phyloP scores from a whole-genome alignment of 2,113 vertebrate species.

The Daboia siamensis region DNA sequence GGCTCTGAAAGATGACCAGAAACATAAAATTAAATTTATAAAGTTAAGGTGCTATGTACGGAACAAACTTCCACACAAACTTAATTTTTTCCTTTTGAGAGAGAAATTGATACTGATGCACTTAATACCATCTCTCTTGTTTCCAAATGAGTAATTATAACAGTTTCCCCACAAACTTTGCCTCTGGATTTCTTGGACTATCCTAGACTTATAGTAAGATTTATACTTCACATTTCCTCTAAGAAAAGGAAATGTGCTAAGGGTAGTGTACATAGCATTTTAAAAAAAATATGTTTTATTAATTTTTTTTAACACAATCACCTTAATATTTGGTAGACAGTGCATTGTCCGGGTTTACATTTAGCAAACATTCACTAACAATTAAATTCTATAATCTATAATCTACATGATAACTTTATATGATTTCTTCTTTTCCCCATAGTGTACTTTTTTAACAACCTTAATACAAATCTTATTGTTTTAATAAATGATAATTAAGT shows the following conservation, averaged over 20 bases:
- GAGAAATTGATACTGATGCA: neutral
- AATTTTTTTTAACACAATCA: no score
- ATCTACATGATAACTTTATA: no score
- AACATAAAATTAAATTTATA: neutral
- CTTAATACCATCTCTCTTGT: no score
- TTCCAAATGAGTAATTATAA: neutral
- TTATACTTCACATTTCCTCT: neutral
- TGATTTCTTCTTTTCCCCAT: no score
- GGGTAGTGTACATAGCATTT: neutral
- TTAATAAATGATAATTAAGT: no score
- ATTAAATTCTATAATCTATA: no score
- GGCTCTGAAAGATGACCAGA: conserved; percentile 64
- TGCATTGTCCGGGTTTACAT: no score
- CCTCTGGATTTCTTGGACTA: neutral
- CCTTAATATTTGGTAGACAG: no score
- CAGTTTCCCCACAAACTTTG: neutral
- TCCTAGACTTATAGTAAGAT: neutral
- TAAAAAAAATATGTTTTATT: no score
- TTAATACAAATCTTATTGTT: no score
- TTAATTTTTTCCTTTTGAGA: accelerated
- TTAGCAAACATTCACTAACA: no score
- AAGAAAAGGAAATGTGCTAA: neutral
- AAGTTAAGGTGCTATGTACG: neutral
- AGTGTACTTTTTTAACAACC: no score
- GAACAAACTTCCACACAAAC: neutral